phyloP scores from a whole-genome alignment of 2,888 invertebrate genomes.

The Diplazon laetatorius region DNA sequence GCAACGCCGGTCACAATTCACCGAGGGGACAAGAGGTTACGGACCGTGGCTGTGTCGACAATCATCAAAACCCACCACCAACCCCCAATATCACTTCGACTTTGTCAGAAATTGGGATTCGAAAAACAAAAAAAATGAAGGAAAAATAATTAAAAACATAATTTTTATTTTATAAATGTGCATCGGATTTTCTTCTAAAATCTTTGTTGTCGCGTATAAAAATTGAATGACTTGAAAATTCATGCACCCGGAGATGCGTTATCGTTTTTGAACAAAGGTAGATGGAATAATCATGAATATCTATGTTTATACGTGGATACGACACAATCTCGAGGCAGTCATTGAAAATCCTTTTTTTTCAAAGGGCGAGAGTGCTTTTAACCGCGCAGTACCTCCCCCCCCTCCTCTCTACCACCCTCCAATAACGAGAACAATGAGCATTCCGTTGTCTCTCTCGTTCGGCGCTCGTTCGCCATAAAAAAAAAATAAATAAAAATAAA shows the following conservation, averaged over 20 bases:
- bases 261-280: too few relatives aligned
- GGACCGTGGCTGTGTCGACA: neutral
- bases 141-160: too few relatives aligned
- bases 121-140: too few relatives aligned
- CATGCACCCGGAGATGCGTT: too few relatives aligned
- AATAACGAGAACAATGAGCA: slow-evolving; percentile 78
- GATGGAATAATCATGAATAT: too few relatives aligned
- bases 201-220: too few relatives aligned
- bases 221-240: too few relatives aligned
- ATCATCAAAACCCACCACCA: neutral
- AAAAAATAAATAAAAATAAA: too few relatives aligned
- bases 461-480: slow-evolving; percentile 1
- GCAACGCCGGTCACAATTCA: slow-evolving; percentile 70
- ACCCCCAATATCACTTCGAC: neutral
- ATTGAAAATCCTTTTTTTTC: slow-evolving; percentile 3
- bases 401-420: slow-evolving; percentile 44
- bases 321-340: neutral
- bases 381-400: slow-evolving; percentile 36
- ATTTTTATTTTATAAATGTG: too few relatives aligned
- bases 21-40: slow-evolving; percentile 14
- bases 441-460: slow-evolving; percentile 52
- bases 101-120: too few relatives aligned
- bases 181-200: too few relatives aligned
- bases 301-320: neutral
- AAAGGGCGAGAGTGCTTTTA: slow-evolving; percentile 53